Percentiles rank a stretch among this genome's conserved stretches.
These are phyloP conservation scores for Campoplex nolae DNA, from an alignment of 2,888 invertebrate species.

Conservation along the genomic window DNA sequence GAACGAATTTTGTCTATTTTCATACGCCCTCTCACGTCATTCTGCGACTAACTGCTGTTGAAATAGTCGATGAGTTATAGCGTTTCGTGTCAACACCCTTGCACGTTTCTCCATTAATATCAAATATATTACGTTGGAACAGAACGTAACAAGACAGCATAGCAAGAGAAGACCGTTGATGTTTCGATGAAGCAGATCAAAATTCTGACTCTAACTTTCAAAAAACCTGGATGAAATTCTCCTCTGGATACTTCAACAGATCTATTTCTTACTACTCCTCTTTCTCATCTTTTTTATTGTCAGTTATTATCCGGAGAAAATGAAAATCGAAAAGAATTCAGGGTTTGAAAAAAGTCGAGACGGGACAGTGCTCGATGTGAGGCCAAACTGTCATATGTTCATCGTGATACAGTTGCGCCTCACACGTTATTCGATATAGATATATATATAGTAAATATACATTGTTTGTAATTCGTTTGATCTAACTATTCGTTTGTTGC, in stretches of 20 bases:
- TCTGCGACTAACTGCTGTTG: not conserved
- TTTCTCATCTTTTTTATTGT: too few species aligned
- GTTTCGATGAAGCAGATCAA: not conserved
- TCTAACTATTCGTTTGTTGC: constrained; percentile 22
- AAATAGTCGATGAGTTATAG: not conserved
- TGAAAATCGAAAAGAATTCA: not conserved
- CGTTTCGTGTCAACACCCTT: not conserved
- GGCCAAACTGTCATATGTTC: not conserved
- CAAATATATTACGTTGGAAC: constrained; percentile 9
- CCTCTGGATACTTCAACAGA: not conserved
- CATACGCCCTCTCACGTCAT: not conserved
- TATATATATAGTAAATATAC: not conserved
- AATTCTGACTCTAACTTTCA: not conserved
- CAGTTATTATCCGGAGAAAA: not conserved
- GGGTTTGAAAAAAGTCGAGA: not conserved
- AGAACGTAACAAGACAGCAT: not conserved
- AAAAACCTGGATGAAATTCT: not conserved
- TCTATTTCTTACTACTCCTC: too few species aligned
- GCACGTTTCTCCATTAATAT: constrained; percentile 5
- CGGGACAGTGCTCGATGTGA: not conserved
- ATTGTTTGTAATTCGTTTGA: constrained; percentile 15
- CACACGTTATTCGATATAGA: not conserved
- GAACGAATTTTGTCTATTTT: not conserved
- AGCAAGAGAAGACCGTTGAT: not conserved
- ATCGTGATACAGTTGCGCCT: constrained; percentile 7